Percentiles rank a stretch among this genome's conserved stretches.
phyloP scores from a whole-genome alignment of 2,797 vertebrate species.

The Neosalanx taihuensis region DNA sequence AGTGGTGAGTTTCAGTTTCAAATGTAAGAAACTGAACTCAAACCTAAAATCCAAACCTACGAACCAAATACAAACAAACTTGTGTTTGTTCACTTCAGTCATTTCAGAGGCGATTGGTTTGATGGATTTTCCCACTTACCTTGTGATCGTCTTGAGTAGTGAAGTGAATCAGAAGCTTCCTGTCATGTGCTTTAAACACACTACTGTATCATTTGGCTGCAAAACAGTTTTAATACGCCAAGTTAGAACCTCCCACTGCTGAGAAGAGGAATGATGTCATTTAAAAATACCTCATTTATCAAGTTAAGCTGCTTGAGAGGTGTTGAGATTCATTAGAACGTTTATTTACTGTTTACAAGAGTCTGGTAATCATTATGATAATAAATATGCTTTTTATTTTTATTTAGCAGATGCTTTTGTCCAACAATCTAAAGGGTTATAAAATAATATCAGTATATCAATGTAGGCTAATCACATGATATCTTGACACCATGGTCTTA shows the following conservation, averaged over 20 bases:
- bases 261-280: constrained; percentile 3
- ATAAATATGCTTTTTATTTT: too few species aligned
- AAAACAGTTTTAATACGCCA: constrained; percentile 24
- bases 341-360: neutral
- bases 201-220: neutral
- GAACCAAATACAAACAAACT: too few species aligned
- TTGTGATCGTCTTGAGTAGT: constrained; percentile 1
- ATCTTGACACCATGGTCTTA: too few species aligned
- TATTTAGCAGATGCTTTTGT: too few species aligned
- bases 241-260: constrained; percentile 28
- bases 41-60: neutral
- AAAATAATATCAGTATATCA: too few species aligned
- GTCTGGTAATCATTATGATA: constrained; percentile 10
- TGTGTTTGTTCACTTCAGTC: too few species aligned
- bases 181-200: neutral
- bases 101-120: too few species aligned
- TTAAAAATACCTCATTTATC: too few species aligned
- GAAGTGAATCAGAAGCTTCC: constrained; percentile 15
- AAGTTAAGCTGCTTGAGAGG: too few species aligned
- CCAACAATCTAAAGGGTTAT: neutral
- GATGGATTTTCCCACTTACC: constrained; percentile 42
- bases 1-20: neutral
- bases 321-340: too few species aligned
- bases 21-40: neutral
- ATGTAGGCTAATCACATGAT: too few species aligned